Evolutionary conservation across 1,140 invertebrate genomes (phyloP), one percentile per base, ranked within the genome.

Genomic region (Vanessa tameamea): DNA sequence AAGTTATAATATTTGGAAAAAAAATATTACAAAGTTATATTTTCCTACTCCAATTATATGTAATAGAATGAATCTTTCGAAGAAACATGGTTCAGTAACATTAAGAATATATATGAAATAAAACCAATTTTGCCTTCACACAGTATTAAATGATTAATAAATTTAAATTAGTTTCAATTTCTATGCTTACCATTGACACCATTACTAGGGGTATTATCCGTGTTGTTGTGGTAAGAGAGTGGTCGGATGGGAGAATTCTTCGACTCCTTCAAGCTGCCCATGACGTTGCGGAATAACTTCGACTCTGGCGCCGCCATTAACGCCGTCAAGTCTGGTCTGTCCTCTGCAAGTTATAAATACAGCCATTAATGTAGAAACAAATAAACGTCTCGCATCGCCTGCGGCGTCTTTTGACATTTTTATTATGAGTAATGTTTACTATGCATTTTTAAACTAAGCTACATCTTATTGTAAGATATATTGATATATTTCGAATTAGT

Each of bases 311-410:
- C 43, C 65, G 69, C 31, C 8, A 63, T 20, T 43, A 57, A 70
- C 53, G 73, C 74, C n/a, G 61, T 69, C 65, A 90, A 82, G 74
- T 90, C 88, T 13, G 86, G 69, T 64, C 88, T 76, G 73, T 92
- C 89, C 74, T 87, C 90, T 79, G 67, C 23, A 70, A 76, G 15
- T 53, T 66, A 26, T 47, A 57, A 37, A 67, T 43, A 8, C 16
- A 64, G 9, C 50, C 14, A 37, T 68, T 14, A 68, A 64, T 23
- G 16, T 11, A 26, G 20, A 57, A 13, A 23, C 53, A 57, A 12
- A 20, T 57, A 12, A 3, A 26, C 1, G 20, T 23, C 12, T 57
- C 20, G 53, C 8, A 23, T 23, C 53, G 9, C 16, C 16, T 50
- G 48, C 13, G 48, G 15, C 6, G 48, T 15, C 12, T 15, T 15